phyloP scores from a whole-genome alignment of 2,888 invertebrate genomes.

The Nycteola revayana region DNA sequence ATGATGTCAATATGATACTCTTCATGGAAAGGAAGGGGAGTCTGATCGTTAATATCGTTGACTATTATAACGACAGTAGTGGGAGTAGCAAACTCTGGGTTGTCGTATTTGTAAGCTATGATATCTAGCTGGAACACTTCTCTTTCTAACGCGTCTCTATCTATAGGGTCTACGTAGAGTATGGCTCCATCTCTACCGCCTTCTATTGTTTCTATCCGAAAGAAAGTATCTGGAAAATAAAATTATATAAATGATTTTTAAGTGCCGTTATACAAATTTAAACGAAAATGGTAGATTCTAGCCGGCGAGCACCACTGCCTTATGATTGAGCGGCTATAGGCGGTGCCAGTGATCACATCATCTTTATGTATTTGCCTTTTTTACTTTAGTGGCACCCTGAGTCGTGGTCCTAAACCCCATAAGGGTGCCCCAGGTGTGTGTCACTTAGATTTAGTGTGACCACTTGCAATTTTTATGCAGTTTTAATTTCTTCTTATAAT shows the following conservation, averaged over 20 bases:
- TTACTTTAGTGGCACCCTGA: too few species aligned
- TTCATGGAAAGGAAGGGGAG: constrained; percentile 71
- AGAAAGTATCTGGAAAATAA: constrained; percentile 56
- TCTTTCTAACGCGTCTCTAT: constrained; percentile 67
- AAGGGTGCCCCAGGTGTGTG: too few species aligned
- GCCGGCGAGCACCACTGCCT: too few species aligned
- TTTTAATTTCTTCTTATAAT: too few species aligned
- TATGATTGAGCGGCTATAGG: too few species aligned
- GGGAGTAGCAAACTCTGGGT: constrained; percentile 42
- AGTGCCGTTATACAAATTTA: too few species aligned
- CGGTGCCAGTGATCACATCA: background rate
- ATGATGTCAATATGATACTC: constrained; percentile 60
- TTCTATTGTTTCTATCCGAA: constrained; percentile 52
- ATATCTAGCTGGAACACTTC: constrained; percentile 72
- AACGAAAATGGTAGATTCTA: too few species aligned
- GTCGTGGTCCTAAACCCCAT: too few species aligned
- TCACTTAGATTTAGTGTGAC: too few species aligned
- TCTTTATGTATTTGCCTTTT: background rate
- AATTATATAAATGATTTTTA: too few species aligned
- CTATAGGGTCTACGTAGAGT: constrained; percentile 60
- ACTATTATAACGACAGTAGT: constrained; percentile 69
- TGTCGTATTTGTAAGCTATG: constrained; percentile 66
- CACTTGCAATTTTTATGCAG: too few species aligned
- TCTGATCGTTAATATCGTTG: constrained; percentile 85
- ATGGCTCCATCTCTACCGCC: constrained; percentile 55